Evolutionary conservation across 2,113 vertebrate species (phyloP).

Genomic region (Onychostoma macrolepis): DNA sequence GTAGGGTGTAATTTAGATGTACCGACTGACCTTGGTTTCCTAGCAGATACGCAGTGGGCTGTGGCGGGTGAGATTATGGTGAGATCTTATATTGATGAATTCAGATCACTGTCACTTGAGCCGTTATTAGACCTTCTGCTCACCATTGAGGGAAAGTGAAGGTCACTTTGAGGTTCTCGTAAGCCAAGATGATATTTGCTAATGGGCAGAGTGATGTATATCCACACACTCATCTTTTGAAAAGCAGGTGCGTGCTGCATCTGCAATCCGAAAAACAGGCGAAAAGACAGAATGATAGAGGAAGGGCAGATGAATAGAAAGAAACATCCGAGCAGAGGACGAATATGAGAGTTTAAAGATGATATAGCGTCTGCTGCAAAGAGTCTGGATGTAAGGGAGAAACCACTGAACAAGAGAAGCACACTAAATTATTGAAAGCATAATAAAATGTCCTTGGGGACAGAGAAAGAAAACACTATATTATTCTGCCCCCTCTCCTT

Average conservation of each 20-base stretch:
- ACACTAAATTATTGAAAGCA: slow-evolving; percentile 71
- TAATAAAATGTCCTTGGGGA: slow-evolving; percentile 75
- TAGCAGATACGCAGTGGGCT: not conserved
- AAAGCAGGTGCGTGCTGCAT: slow-evolving; percentile 23
- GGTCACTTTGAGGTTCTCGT: slow-evolving; percentile 47
- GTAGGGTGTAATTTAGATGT: slow-evolving; percentile 8
- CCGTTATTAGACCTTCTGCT: slow-evolving; percentile 21
- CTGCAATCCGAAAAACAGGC: slow-evolving; percentile 44
- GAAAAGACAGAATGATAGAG: slow-evolving; percentile 59
- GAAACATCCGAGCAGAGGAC: slow-evolving; percentile 32
- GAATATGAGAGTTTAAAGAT: slow-evolving; percentile 43
- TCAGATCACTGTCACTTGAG: slow-evolving; percentile 15
- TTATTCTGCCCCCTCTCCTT: slow-evolving; percentile 57
- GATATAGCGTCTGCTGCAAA: slow-evolving; percentile 40
- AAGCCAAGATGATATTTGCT: slow-evolving; percentile 31
- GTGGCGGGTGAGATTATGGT: not conserved
- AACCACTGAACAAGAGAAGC: slow-evolving; percentile 60
- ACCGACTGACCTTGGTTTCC: not conserved
- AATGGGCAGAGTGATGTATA: slow-evolving; percentile 39
- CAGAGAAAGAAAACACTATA: slow-evolving; percentile 66
- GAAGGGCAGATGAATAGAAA: slow-evolving; percentile 42
- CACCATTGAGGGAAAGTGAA: slow-evolving; percentile 30
- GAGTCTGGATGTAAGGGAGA: slow-evolving; percentile 36
- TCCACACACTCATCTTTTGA: not conserved
- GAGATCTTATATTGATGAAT: slow-evolving; percentile 9